Percentiles rank a stretch among this genome's conserved stretches.
These are phyloP conservation scores for Trididemnum clinides DNA, from an alignment of 23 tunicate species.

Conservation along the genomic window DNA sequence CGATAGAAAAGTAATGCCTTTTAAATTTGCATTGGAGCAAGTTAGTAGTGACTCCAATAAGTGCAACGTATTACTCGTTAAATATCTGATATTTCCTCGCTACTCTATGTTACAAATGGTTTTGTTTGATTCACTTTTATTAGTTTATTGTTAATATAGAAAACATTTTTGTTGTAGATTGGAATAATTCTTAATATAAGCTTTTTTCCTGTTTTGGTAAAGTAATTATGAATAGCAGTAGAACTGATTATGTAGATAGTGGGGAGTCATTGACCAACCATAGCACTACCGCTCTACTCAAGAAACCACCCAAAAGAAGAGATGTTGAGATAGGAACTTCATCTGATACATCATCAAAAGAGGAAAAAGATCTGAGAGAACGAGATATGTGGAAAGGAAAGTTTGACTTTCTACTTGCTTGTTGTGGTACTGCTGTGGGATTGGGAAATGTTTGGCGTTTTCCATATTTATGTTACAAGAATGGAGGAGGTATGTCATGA, in stretches of 20 bases:
- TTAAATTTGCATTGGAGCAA: too few relatives aligned
- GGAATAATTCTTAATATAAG: too few relatives aligned
- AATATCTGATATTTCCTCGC: too few relatives aligned
- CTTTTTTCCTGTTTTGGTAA: too few relatives aligned
- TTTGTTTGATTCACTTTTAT: too few relatives aligned
- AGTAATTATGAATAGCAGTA: too few relatives aligned
- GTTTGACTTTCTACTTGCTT: constrained; percentile 90
- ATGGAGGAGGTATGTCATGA: constrained; percentile 85
- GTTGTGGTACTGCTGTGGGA: constrained; percentile 95
- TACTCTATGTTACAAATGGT: too few relatives aligned
- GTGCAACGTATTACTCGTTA: too few relatives aligned
- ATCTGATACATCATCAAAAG: not conserved
- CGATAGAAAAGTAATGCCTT: too few relatives aligned
- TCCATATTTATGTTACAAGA: constrained; percentile 93
- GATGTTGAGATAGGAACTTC: constrained; percentile 24
- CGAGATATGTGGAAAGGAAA: constrained; percentile 91
- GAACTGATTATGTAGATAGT: constrained; percentile 32
- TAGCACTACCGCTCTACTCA: constrained; percentile 53
- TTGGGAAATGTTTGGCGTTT: constrained; percentile 97
- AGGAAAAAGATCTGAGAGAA: constrained; percentile 59
- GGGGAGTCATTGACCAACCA: constrained; percentile 63
- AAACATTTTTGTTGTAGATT: too few relatives aligned
- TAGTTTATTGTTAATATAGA: too few relatives aligned
- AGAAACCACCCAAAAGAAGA: not conserved
- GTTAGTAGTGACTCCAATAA: too few relatives aligned